Conservation (phyloP, 2,888 invertebrate genomes). For the Holacanthella duospinosa region DNA sequence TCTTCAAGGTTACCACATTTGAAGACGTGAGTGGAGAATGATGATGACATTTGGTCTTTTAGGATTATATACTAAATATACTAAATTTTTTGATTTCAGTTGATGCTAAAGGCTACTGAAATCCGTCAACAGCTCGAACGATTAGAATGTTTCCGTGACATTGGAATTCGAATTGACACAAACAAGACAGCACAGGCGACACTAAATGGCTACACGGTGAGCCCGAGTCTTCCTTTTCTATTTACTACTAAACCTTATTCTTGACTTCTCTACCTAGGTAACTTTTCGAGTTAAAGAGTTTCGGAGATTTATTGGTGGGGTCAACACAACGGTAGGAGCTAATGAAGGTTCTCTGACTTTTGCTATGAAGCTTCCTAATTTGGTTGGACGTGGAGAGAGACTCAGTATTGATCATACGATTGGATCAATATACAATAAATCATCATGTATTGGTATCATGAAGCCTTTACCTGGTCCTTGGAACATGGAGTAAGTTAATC, state of each 20-base stretch:
- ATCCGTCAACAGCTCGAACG: conserved; percentile 65
- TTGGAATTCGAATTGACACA: conserved; percentile 77
- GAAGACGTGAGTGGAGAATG: conserved; percentile 71
- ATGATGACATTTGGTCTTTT: too few species aligned
- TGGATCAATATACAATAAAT: conserved; percentile 69
- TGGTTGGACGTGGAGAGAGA: conserved; percentile 76
- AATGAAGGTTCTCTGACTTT: conserved; percentile 78
- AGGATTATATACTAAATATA: neutral
- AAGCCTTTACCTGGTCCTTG: conserved; percentile 66
- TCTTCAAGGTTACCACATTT: conserved; percentile 76
- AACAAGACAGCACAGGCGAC: conserved; percentile 64
- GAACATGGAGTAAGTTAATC: conserved; percentile 23
- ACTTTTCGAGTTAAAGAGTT: conserved; percentile 78
- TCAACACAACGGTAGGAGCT: conserved; percentile 78
- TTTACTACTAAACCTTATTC: too few species aligned
- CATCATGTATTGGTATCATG: conserved; percentile 64
- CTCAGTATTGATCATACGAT: conserved; percentile 72
- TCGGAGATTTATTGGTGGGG: conserved; percentile 67
- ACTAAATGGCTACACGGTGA: conserved; percentile 69
- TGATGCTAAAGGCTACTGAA: conserved; percentile 47
- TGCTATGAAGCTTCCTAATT: conserved; percentile 66
- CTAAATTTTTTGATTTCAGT: conserved; percentile 38
- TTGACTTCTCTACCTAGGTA: conserved; percentile 48
- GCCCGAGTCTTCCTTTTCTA: conserved; percentile 8
- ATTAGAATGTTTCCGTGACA: conserved; percentile 78